These are phyloP conservation scores for Limnephilus marmoratus DNA, from an alignment of 2,888 invertebrate genomes.

Conservation along the genomic window DNA sequence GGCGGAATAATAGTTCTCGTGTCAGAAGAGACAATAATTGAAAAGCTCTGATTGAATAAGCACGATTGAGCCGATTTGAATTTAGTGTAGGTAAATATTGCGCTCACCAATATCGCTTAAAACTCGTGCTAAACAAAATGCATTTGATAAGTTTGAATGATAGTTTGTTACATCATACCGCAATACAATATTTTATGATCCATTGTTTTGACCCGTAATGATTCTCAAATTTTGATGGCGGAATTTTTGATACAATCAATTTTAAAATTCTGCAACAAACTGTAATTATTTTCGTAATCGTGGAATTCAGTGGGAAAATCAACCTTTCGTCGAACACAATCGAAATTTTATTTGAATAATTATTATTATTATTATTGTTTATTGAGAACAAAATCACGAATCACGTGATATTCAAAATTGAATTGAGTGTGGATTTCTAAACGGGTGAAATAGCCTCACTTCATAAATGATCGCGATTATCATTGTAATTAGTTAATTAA, in stretches of 20 bases:
- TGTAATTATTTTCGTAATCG: neutral
- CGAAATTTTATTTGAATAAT: neutral
- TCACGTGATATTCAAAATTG: neutral
- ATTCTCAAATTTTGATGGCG: neutral
- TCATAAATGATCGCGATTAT: neutral
- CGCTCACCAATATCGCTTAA: neutral
- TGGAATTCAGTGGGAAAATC: neutral
- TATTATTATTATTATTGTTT: neutral
- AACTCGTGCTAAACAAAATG: neutral
- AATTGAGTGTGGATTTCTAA: constrained; percentile 2
- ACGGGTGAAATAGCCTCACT: neutral
- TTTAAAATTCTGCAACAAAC: neutral
- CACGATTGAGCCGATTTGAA: neutral
- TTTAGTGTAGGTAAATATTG: neutral
- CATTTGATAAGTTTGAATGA: neutral
- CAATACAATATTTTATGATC: neutral
- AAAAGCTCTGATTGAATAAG: neutral
- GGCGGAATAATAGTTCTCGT: neutral
- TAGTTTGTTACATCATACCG: neutral
- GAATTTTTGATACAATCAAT: neutral
- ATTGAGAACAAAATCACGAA: neutral
- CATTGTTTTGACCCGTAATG: neutral
- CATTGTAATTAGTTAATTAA: neutral
- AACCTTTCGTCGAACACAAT: neutral
- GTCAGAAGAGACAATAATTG: neutral